Base-by-base conservation (phyloP, 2,113 vertebrate genomes). In the Calyptommatus sinebrachiatus region DNA sequence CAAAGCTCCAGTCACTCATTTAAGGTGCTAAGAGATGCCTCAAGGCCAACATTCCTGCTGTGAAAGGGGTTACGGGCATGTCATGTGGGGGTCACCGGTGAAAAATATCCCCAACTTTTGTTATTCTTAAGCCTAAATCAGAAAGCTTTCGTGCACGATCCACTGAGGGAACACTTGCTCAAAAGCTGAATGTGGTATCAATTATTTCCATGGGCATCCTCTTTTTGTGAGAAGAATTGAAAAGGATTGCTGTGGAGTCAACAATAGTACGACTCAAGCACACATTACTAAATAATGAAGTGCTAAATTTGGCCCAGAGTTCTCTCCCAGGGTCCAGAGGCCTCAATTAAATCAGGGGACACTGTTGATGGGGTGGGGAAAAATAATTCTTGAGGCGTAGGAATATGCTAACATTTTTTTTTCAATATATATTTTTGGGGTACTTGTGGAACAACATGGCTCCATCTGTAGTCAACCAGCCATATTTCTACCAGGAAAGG, bases 161-260 rank as follows among this genome's bases (percentile, higher is more conserved):
- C 84, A 69, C 48, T 74, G 65, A 92, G 87, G 84, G 83, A 86
- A 57, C 41, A 85, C 84, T 85, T 85, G 82, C 84, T 84, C 73
- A 82, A 86, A 91, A 91, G 85, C 66, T 81, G 90, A 87, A 93
- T 91, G 89, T 91, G 89, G 89, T 93, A 92, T 93, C 88, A 90
- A 91, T 92, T 93, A 92, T 93, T 92, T 93, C 92, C 91, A 89
- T 92, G 90, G 92, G 87, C 91, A 93, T 92, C 91, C 87, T 92
- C 91, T 74, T 92, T 91, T 91, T 70, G 79, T 81, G 75, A 90
- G 90, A 91, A 91, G 90, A 87, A 88, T 72, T 35, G 89, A 78
- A 91, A 89, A 91, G 88, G 89, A 90, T 88, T 91, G 88, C 90
- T 88, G 79, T 78, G 87, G 83, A 87, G 86, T 89, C 88, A 88